These are phyloP conservation scores for Phocoena sinus DNA, from an alignment of 2,113 vertebrate genomes.

Conservation along the genomic window DNA sequence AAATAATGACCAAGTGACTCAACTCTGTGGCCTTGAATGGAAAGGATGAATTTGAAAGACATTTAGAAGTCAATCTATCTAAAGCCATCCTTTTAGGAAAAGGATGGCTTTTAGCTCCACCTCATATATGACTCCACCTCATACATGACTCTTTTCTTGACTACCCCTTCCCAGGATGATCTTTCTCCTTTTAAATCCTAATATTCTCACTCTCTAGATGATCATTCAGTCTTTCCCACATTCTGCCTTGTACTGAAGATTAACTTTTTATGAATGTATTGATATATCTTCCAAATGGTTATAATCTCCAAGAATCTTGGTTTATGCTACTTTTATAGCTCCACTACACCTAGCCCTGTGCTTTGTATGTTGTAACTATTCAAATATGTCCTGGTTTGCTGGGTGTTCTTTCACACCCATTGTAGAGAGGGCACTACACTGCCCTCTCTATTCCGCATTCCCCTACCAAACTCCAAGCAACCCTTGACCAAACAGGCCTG, in stretches of 20 bases:
- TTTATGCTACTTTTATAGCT: not conserved
- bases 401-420: not conserved
- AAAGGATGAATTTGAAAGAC: not conserved
- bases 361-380: not conserved
- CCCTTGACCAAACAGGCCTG: not conserved
- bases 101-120: not conserved
- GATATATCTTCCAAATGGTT: not conserved
- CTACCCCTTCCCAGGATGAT: not conserved
- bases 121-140: not conserved
- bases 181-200: not conserved
- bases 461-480: not conserved
- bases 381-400: not conserved
- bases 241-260: not conserved
- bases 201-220: not conserved
- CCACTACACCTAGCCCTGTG: not conserved
- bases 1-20: not conserved
- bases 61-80: not conserved
- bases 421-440: too few species aligned
- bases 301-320: not conserved
- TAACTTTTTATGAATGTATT: not conserved
- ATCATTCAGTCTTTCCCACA: not conserved
- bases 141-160: not conserved
- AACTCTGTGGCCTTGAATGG: not conserved
- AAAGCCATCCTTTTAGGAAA: not conserved
- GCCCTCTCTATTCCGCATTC: too few species aligned